Evolutionary conservation across 2,113 vertebrate species (phyloP).

Genomic region (Smithornis capensis): DNA sequence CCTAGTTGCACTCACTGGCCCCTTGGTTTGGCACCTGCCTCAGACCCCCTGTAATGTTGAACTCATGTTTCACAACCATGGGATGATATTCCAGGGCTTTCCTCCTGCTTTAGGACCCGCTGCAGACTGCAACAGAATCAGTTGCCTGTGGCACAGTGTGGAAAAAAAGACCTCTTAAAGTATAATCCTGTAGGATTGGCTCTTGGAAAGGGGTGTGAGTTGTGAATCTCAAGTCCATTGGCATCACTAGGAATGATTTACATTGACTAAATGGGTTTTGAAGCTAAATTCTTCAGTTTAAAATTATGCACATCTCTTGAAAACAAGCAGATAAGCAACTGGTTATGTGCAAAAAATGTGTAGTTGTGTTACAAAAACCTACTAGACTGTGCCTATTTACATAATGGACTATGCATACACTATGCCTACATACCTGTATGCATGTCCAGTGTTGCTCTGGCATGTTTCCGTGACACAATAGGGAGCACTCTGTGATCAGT

Average conservation of each 20-base stretch:
- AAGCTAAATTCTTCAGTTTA: neutral
- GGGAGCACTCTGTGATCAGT: fast-evolving
- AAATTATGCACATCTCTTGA: neutral
- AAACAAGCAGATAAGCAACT: neutral
- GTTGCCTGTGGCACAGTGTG: neutral
- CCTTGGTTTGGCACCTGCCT: neutral
- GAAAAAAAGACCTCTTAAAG: neutral
- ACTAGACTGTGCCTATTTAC: neutral
- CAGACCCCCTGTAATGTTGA: neutral
- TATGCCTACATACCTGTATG: neutral
- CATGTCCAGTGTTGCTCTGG: neutral
- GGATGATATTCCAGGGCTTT: neutral
- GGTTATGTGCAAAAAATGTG: neutral
- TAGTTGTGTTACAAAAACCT: neutral
- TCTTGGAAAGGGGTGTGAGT: neutral
- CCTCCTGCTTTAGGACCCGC: neutral
- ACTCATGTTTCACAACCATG: neutral
- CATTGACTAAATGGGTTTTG: neutral
- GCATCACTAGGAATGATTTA: neutral
- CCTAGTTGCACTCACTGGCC: neutral
- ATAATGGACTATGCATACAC: neutral
- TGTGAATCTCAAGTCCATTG: neutral
- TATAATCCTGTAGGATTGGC: neutral
- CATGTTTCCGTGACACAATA: neutral
- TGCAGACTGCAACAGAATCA: neutral